These are phyloP conservation scores for Actinia equina DNA, from an alignment of 64 coral and sea anemone genomes.

Conservation along the genomic window DNA sequence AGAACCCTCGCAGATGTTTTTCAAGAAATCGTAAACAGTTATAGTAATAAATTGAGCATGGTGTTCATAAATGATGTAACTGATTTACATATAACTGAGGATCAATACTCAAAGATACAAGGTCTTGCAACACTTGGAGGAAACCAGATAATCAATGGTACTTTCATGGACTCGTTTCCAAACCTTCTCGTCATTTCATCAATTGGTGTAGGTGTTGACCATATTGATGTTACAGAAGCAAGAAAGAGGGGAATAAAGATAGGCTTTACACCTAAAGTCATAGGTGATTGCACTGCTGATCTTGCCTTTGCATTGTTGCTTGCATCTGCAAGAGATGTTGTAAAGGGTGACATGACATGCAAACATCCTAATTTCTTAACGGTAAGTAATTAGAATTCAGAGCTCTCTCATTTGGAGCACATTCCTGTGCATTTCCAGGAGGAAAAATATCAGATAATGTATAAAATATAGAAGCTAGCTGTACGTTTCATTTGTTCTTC, in stretches of 20 bases:
- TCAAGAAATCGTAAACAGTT: background rate
- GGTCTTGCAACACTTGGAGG: background rate
- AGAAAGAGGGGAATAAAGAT: constrained; percentile 35
- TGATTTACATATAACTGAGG: background rate
- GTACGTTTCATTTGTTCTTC: too few species aligned
- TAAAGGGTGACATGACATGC: constrained; percentile 16
- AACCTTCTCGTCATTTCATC: constrained; percentile 39
- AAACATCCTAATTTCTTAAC: background rate
- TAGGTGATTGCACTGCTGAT: constrained; percentile 23
- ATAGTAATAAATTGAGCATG: background rate
- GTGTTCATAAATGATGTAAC: background rate
- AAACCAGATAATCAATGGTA: background rate
- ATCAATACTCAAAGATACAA: background rate
- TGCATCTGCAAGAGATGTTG: constrained; percentile 49
- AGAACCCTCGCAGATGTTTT: background rate
- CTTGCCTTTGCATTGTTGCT: constrained; percentile 37
- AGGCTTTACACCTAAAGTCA: constrained; percentile 21
- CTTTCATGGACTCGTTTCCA: constrained; percentile 32
- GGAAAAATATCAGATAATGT: too few species aligned
- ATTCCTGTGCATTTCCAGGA: background rate
- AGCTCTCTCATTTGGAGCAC: background rate
- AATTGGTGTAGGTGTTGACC: constrained; percentile 22
- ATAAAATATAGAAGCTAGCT: too few species aligned
- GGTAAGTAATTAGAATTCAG: background rate
- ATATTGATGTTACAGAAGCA: constrained; percentile 31